Evolutionary conservation across 2,113 vertebrate species (phyloP).

Genomic region (Colistium nudipinnis): DNA sequence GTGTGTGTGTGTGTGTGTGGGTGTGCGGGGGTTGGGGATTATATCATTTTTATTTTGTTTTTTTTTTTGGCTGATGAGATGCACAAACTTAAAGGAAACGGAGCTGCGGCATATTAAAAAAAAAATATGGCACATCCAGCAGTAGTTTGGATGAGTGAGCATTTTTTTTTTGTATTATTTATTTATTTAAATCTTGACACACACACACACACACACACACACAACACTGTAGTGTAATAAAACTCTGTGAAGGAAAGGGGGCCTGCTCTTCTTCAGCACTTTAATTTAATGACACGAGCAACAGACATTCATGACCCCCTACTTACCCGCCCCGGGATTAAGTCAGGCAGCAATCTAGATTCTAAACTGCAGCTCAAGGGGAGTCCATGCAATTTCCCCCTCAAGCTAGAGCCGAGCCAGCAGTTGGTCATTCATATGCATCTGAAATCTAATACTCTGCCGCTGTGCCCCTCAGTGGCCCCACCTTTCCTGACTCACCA

Average conservation of each 20-base stretch:
- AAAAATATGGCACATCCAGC: neutral
- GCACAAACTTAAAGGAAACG: conserved; percentile 19
- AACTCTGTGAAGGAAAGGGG: conserved; percentile 15
- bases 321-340: conserved; percentile 62
- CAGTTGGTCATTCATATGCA: conserved; percentile 83
- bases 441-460: conserved; percentile 83
- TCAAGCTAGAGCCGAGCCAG: conserved; percentile 71
- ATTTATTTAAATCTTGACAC: no score
- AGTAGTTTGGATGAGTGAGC: neutral
- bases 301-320: conserved; percentile 74
- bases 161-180: conserved; percentile 6
- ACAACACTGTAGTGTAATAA: conserved; percentile 5
- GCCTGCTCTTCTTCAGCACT: conserved; percentile 51
- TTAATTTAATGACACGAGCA: conserved; percentile 69
- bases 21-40: conserved; percentile 12
- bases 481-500: conserved; percentile 77
- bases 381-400: conserved; percentile 75
- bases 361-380: conserved; percentile 77
- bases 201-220: neutral
- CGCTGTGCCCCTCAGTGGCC: conserved; percentile 71
- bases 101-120: neutral
- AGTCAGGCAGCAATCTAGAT: conserved; percentile 71
- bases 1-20: conserved; percentile 7
- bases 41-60: conserved; percentile 12
- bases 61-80: neutral